Conservation (phyloP, 2,797 vertebrate genomes). For the Sebastes wilsoni region DNA sequence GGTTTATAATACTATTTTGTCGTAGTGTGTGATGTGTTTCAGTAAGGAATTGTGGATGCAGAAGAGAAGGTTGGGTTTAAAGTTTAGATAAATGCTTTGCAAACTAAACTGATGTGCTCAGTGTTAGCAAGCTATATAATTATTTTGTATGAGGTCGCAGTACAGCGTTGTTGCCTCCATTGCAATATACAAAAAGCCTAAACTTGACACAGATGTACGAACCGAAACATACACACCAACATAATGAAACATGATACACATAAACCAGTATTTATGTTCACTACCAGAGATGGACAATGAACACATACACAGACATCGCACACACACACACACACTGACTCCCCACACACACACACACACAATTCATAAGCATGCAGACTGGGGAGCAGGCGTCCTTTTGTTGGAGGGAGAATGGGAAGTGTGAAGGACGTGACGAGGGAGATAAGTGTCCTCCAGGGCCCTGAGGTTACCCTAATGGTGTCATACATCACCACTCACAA, state of each 20-base stretch:
- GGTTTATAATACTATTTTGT: neutral
- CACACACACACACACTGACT: constrained; percentile 37
- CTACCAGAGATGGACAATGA: constrained; percentile 41
- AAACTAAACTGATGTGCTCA: neutral
- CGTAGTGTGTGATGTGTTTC: neutral
- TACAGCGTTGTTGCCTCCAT: neutral
- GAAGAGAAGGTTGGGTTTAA: neutral
- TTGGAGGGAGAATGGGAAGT: constrained; percentile 81
- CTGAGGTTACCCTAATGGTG: constrained; percentile 87
- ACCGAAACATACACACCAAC: constrained; percentile 17
- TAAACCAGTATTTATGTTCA: constrained; percentile 41
- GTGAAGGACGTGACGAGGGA: constrained; percentile 86
- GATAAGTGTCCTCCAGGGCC: constrained; percentile 85
- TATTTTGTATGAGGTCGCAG: neutral
- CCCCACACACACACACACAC: constrained; percentile 47
- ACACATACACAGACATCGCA: constrained; percentile 29
- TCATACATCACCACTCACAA: constrained; percentile 87
- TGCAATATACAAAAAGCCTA: neutral
- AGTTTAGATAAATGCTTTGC: neutral
- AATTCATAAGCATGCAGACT: constrained; percentile 80
- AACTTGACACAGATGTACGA: constrained; percentile 16
- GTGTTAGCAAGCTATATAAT: neutral
- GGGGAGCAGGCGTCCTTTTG: constrained; percentile 78
- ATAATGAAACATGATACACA: constrained; percentile 40
- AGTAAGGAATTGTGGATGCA: neutral